Evolutionary conservation across 2,113 vertebrate genomes (phyloP).

Genomic region (Sminthopsis crassicaudata): DNA sequence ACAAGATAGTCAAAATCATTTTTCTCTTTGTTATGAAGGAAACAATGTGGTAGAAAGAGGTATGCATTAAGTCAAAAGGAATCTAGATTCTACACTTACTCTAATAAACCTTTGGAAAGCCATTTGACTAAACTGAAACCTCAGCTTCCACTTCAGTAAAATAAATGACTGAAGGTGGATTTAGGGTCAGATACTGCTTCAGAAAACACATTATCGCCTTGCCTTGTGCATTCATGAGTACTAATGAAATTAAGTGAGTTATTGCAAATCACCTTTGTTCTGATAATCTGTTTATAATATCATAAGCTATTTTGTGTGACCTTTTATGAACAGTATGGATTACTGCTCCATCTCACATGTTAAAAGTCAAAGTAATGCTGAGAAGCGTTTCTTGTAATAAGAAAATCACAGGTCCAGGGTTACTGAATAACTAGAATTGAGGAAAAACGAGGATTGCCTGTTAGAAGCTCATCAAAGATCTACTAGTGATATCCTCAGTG

Average conservation of each 20-base stretch:
- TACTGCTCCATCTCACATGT: not conserved
- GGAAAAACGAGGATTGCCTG: no score
- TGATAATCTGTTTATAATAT: not conserved
- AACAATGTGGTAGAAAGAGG: not conserved
- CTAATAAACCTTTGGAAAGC: not conserved
- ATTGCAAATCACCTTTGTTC: not conserved
- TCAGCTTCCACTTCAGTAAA: not conserved
- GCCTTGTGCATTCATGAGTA: no score
- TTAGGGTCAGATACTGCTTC: no score
- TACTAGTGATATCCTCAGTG: no score
- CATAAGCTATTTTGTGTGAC: not conserved
- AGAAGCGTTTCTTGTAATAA: no score
- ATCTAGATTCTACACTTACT: not conserved
- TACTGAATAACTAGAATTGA: no score
- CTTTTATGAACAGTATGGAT: not conserved
- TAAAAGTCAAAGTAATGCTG: not conserved
- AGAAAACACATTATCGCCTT: no score
- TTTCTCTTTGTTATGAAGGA: not conserved
- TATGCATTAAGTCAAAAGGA: not conserved
- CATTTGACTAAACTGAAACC: not conserved
- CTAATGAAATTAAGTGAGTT: no score
- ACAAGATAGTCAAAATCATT: not conserved
- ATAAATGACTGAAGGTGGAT: not conserved
- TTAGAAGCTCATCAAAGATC: no score
- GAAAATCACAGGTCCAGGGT: not conserved